Percentiles rank a stretch among this genome's conserved stretches.
phyloP scores from a whole-genome alignment of 2,888 invertebrate species.

The Sesia bembeciformis region DNA sequence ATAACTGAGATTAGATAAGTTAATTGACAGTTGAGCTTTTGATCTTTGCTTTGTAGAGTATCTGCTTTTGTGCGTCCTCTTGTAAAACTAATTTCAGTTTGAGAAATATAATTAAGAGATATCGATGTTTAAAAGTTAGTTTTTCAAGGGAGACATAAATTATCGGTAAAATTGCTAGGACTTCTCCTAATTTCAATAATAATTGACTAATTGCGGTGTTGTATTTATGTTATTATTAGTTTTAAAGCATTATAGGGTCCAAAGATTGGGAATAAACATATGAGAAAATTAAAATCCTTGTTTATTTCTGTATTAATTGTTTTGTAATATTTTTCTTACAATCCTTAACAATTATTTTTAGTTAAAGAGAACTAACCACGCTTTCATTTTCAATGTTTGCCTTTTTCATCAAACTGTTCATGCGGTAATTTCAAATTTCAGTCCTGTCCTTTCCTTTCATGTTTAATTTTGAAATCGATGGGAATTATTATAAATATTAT shows the following conservation, averaged over 20 bases:
- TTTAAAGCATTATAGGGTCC: conserved; percentile 83
- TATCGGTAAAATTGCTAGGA: conserved; percentile 29
- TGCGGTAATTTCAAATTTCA: no score
- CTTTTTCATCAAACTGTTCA: no score
- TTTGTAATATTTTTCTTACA: not conserved
- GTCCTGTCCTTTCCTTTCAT: no score
- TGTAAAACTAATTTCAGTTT: conserved; percentile 35
- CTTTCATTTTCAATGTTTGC: no score
- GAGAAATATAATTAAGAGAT: conserved; percentile 9
- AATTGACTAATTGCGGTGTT: conserved; percentile 62
- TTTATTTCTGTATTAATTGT: conserved; percentile 28
- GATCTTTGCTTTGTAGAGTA: conserved; percentile 55
- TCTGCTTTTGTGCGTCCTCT: conserved; percentile 36
- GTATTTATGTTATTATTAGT: conserved; percentile 73
- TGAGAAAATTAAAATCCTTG: conserved; percentile 68
- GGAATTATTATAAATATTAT: no score
- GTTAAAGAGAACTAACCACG: no score
- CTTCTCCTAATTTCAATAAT: conserved; percentile 40
- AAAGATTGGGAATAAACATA: conserved; percentile 83
- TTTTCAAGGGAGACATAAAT: conserved; percentile 31
- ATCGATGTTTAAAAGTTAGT: conserved; percentile 22
- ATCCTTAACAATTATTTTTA: no score
- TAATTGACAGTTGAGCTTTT: conserved; percentile 54
- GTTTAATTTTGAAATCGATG: no score
- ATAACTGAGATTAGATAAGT: conserved; percentile 42